Base-by-base conservation (phyloP, 2,797 vertebrate genomes). In the Hippoglossus hippoglossus region DNA sequence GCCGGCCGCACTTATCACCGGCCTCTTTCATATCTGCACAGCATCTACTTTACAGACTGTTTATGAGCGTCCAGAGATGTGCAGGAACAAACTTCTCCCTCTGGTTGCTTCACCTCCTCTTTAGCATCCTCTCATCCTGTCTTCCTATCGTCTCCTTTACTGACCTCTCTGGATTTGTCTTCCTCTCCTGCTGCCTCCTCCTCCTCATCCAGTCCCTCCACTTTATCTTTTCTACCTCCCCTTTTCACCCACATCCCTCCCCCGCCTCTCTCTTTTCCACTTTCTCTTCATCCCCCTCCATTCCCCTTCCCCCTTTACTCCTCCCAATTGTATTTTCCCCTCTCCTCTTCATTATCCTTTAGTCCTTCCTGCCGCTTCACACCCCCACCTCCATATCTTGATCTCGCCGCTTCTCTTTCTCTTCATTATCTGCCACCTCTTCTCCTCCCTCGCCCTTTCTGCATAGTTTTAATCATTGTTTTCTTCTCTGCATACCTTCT, bases 321-420 rank as follows among this genome's bases (percentile, higher is more conserved):
- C 56, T 75, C 67, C 70, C 49, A 50, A 34, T 71, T 79, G 39
- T 63, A 64, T 84, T 76, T 63, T 61, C 77, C 60, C 34, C 47
- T 59, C 25, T 71, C 47, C 51, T 67, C 22, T 55, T 62, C 53
- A 39, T 67, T 68, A 51, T 50, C 18, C 47, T 59, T 52, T 51
- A 53, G 36, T 74, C 26, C 36, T 59, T 79, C n/a, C 56, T 61
- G 9, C 55, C 44, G 31, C 39, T 49, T 53, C 55, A 24, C 49
- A 21, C 49, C n/a, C 49, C n/a, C 49, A 51, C 18, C 71, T 46
- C 46, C 67, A 8, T 55, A 63, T 71, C 34, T 59, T 70, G 50
- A 77, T 78, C 67, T 68, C n/a, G 24, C 67, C 25, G 55, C 46
- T 49, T 59, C 31, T 24, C 36, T 73, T 54, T 72, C 56, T 63